Base-by-base conservation (phyloP, 2,797 vertebrate species). In the Aldrovandia affinis region DNA sequence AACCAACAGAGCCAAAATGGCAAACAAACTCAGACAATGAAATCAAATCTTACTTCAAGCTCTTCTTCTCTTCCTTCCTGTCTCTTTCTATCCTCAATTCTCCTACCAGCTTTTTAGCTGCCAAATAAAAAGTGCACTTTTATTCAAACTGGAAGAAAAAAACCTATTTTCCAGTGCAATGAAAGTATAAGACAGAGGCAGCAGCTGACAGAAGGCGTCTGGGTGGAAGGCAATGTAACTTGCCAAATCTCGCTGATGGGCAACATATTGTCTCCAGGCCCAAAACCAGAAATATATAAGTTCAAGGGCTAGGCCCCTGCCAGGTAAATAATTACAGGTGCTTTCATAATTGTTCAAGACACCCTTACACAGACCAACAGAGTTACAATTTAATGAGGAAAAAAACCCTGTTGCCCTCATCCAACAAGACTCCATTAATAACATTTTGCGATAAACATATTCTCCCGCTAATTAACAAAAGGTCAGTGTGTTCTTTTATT, bases 401-500 rank as follows among this genome's bases (percentile, higher is more conserved):
- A 88, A 89, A 87, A 90, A 86, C 83, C 83, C 83, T 65, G 52
- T 79, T 57, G 70, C 86, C 83, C 80, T 85, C 84, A 81, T 81
- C 83, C 82, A 65, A 42, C 79, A 82, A 90, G 85, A 90, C 88
- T 83, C 85, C 78, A 88, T 86, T 88, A 87, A 87, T 91, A 91
- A 91, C 61, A 90, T 83, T 84, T 77, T 8, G 50, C 89, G 92
- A 94, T 90, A 89, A 89, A 90, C 87, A 89, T 88, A 89, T 92
- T 91, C 92, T 90, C 86, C 89, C 90, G 80, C 84, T 89, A 91
- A 92, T 91, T 92, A 92, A 89, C 92, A 92, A 91, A 93, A 91
- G 89, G 89, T 91, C 91, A 92, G 85, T 91, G 89, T 89, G 88
- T 90, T 89, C 84, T 89, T 93, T 91, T 89, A 91, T 92, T 89